These are phyloP conservation scores for Cuculus canorus DNA, from an alignment of 2,797 vertebrate genomes.

Conservation along the genomic window DNA sequence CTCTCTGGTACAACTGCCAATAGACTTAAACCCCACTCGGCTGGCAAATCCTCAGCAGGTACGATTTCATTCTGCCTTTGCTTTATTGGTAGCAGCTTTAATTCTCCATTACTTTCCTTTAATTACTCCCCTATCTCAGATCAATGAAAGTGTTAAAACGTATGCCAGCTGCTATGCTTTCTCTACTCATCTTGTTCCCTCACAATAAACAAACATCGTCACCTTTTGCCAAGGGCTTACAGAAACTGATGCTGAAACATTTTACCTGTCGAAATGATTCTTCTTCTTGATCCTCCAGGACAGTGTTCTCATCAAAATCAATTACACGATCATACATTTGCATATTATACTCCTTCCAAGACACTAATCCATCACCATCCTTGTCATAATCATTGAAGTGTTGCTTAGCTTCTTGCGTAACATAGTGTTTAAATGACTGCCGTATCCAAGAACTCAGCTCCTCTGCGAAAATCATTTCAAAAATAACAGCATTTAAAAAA, in stretches of 20 bases:
- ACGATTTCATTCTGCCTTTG: background rate
- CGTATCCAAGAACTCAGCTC: slow-evolving; percentile 96
- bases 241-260: slow-evolving; percentile 21
- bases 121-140: slow-evolving; percentile 31
- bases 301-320: slow-evolving; percentile 81
- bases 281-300: slow-evolving; percentile 88
- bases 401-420: slow-evolving; percentile 90
- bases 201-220: background rate
- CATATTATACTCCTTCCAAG: slow-evolving; percentile 93
- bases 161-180: background rate
- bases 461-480: slow-evolving; percentile 76
- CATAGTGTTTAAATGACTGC: slow-evolving; percentile 90
- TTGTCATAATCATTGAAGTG: slow-evolving; percentile 89
- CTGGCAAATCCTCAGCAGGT: background rate
- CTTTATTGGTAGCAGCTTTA: slow-evolving; percentile 18
- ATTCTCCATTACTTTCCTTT: slow-evolving; percentile 6
- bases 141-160: slow-evolving; percentile 22
- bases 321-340: slow-evolving; percentile 87
- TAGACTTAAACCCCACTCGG: background rate
- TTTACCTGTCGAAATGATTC: slow-evolving; percentile 91
- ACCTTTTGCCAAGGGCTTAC: background rate
- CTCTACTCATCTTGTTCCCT: background rate
- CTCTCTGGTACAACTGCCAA: background rate
- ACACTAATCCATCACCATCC: slow-evolving; percentile 84
- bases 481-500: background rate